These are phyloP conservation scores for Buathra laborator DNA, from an alignment of 2,888 invertebrate genomes.

Conservation along the genomic window DNA sequence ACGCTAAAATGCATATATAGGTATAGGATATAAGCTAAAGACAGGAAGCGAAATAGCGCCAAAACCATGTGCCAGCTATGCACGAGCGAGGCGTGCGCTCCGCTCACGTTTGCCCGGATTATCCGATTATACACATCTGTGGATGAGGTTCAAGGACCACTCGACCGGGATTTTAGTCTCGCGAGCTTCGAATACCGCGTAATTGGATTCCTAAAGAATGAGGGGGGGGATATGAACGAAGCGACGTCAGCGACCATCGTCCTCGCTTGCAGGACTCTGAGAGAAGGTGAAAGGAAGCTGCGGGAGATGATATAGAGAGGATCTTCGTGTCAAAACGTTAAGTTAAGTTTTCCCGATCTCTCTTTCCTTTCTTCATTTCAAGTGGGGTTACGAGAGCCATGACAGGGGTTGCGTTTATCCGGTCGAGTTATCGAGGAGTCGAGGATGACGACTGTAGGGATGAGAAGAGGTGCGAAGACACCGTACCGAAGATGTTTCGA, in stretches of 20 bases:
- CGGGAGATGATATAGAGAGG: not conserved
- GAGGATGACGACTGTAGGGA: conserved; percentile 8
- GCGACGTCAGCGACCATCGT: conserved; percentile 14
- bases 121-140: conserved; percentile 75
- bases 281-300: conserved; percentile 1
- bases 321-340: conserved; percentile 31
- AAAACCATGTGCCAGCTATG: conserved; percentile 49
- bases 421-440: conserved; percentile 35
- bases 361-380: conserved; percentile 19
- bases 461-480: conserved; percentile 1
- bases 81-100: conserved; percentile 69
- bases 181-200: conserved; percentile 77
- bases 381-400: conserved; percentile 1
- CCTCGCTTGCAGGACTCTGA: not conserved
- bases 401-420: conserved; percentile 24
- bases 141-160: conserved; percentile 81
- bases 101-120: conserved; percentile 76
- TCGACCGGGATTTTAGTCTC: conserved; percentile 78
- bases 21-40: not conserved
- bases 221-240: not conserved
- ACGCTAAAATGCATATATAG: not conserved
- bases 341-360: not conserved
- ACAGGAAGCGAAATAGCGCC: conserved; percentile 12
- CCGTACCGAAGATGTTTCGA: not conserved
- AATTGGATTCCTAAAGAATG: conserved; percentile 77